Percentiles rank a stretch among this genome's conserved stretches.
Evolutionary conservation across 2,113 vertebrate species (phyloP).

Genomic region (Chroicocephalus ridibundus): DNA sequence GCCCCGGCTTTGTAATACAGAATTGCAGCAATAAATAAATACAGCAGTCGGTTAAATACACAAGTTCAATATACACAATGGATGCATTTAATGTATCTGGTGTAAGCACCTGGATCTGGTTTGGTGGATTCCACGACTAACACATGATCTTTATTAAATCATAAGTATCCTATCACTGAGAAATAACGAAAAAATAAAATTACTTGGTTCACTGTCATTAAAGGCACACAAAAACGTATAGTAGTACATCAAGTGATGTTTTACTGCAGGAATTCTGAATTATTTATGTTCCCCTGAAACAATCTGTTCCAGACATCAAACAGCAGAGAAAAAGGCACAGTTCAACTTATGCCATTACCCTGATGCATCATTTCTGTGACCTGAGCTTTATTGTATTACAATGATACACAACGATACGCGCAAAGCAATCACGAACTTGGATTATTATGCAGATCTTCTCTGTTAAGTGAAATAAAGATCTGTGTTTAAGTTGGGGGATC

Average conservation of each 20-base stretch:
- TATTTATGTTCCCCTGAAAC: neutral
- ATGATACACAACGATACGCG: rapidly evolving
- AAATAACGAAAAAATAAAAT: neutral
- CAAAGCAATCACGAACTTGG: neutral
- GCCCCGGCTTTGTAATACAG: neutral
- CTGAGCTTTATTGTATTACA: neutral
- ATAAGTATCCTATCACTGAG: neutral
- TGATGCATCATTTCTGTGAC: neutral
- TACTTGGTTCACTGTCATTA: neutral
- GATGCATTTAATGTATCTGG: neutral
- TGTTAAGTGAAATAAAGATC: neutral
- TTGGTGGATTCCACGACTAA: neutral
- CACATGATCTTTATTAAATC: neutral
- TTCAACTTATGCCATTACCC: neutral
- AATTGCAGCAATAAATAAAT: neutral
- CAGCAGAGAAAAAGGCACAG: neutral
- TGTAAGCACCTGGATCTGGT: neutral
- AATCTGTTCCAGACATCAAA: neutral
- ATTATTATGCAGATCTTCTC: neutral
- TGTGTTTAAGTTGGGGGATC: no score
- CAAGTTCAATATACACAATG: neutral
- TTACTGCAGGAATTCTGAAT: neutral
- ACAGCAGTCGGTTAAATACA: neutral
- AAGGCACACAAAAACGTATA: neutral
- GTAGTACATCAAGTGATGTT: neutral